Conservation (phyloP, 2,113 vertebrate species). For the Siphamia tubifer region DNA sequence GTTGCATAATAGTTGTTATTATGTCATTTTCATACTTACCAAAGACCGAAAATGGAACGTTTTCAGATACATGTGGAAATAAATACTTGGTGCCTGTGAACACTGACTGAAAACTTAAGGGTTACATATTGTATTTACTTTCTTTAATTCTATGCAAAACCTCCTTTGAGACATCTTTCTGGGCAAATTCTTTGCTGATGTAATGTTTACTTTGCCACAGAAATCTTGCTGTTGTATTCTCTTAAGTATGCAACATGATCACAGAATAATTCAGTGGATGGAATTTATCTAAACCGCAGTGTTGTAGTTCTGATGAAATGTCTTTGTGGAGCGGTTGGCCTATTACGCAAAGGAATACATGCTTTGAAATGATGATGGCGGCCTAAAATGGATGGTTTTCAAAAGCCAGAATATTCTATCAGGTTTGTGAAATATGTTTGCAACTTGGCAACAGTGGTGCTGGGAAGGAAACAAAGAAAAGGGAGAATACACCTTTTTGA, state of each 20-base stretch:
- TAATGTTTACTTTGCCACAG: slow-evolving; percentile 62
- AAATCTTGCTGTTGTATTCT: slow-evolving; percentile 51
- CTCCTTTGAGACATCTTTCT: slow-evolving; percentile 21
- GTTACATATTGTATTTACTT: slow-evolving; percentile 29
- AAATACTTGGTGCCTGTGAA: slow-evolving; percentile 40
- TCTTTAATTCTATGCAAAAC: slow-evolving; percentile 34
- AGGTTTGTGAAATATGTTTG: slow-evolving; percentile 32
- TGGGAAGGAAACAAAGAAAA: slow-evolving; percentile 1
- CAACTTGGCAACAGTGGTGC: slow-evolving; percentile 7
- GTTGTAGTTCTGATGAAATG: slow-evolving; percentile 23
- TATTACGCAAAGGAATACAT: background rate
- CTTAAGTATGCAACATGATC: slow-evolving; percentile 41
- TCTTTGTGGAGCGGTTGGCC: slow-evolving; percentile 35
- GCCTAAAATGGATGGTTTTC: slow-evolving; percentile 17
- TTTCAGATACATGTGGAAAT: slow-evolving; percentile 42
- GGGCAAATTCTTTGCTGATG: slow-evolving; percentile 56
- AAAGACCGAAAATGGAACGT: slow-evolving; percentile 31
- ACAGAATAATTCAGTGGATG: slow-evolving; percentile 42
- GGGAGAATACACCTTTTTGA: slow-evolving; percentile 7
- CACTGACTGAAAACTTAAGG: slow-evolving; percentile 25
- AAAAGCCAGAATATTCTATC: slow-evolving; percentile 26
- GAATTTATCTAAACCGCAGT: slow-evolving; percentile 49
- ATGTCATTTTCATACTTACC: slow-evolving; percentile 36
- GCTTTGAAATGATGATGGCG: slow-evolving; percentile 16
- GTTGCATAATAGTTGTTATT: slow-evolving; percentile 52